Percentiles rank a stretch among this genome's conserved stretches.
Evolutionary conservation across 2,113 vertebrate species (phyloP).

Genomic region (Cichladusa arquata): DNA sequence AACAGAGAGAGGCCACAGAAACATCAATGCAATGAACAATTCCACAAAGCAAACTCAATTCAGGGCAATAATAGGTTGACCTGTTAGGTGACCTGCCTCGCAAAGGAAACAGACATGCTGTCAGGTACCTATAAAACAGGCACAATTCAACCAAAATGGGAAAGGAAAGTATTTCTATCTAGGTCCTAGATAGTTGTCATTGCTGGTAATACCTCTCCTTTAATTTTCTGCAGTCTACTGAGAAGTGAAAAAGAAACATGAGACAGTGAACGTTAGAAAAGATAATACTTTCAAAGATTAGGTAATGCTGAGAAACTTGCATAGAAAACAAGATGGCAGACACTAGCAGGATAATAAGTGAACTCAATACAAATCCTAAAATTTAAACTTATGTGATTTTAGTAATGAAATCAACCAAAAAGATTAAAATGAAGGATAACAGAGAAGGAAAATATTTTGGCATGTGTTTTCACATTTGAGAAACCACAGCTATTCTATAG

Average conservation of each 20-base stretch:
- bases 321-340: not conserved
- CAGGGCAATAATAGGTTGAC: not conserved
- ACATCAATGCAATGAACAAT: not conserved
- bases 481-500: not conserved
- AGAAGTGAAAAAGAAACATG: not conserved
- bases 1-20: not conserved
- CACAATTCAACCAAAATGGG: not conserved
- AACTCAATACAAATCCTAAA: not conserved
- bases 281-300: not conserved
- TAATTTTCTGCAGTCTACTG: not conserved
- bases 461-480: not conserved
- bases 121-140: not conserved
- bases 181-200: not conserved
- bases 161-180: not conserved
- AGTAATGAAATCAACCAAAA: not conserved
- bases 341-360: not conserved
- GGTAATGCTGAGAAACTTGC: not conserved
- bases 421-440: not conserved
- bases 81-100: not conserved
- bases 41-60: not conserved
- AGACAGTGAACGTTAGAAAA: not conserved
- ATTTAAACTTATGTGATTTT: not conserved
- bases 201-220: not conserved
- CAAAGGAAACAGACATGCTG: not conserved
- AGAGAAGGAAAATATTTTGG: not conserved